phyloP scores from a whole-genome alignment of 2,113 vertebrate species.

The Entomyzon cyanotis region DNA sequence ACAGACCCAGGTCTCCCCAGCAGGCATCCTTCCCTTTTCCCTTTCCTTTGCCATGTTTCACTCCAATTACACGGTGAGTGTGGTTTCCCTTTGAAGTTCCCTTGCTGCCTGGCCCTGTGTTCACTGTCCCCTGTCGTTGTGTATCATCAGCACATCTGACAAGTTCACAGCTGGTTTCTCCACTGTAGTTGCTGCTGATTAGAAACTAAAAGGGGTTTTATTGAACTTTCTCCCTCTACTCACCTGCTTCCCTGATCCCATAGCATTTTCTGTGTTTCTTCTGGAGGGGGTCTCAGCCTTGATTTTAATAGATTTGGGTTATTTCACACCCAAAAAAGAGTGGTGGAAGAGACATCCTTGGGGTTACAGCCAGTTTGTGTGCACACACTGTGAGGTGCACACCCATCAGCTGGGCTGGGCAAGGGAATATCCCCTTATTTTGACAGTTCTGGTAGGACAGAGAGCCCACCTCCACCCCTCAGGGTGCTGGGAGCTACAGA shows the following conservation, averaged over 20 bases:
- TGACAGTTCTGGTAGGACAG: not conserved
- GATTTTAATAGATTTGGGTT: not conserved
- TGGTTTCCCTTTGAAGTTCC: constrained; percentile 26
- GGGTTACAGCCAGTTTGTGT: not conserved
- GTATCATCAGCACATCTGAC: not conserved
- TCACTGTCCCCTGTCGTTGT: not conserved
- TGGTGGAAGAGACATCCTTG: not conserved
- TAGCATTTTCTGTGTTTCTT: accelerated
- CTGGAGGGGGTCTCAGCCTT: not conserved
- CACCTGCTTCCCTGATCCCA: not conserved
- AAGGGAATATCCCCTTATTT: not conserved
- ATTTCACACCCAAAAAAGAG: not conserved
- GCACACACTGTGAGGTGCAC: too few species aligned
- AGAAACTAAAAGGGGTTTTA: not conserved
- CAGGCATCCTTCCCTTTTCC: not conserved
- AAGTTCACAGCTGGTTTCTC: constrained; percentile 9
- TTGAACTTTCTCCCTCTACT: not conserved
- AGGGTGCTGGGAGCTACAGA: not conserved
- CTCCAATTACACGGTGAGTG: accelerated
- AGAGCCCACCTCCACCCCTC: not conserved
- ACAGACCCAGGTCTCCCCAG: not conserved
- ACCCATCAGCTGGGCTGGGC: accelerated
- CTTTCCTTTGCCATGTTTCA: not conserved
- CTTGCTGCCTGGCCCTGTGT: not conserved
- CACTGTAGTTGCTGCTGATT: not conserved